Base-by-base conservation (phyloP, 1,140 invertebrate species). In the Maconellicoccus hirsutus region DNA sequence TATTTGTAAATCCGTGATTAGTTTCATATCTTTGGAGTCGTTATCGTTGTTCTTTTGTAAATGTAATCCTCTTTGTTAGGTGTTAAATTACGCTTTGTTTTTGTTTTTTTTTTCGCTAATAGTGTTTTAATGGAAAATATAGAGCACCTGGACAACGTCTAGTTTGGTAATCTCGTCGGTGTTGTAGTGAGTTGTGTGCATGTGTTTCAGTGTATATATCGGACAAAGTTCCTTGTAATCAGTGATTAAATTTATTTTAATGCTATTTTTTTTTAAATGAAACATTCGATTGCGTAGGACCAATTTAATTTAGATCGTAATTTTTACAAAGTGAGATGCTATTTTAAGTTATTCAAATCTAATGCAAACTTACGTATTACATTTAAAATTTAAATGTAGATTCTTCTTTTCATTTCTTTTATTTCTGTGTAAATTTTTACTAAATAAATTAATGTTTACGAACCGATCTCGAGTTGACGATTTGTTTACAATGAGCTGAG, bases 271-370 rank as follows among this genome's bases (percentile, higher is more conserved):
- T 66, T 23, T 66, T 66, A 33, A 12, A 12, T 33, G 12, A 52
- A 52, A 52, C 42, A 52, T 52, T 52, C 61, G 61, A 66, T 26
- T 66, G 16, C 22, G 21, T 66, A 66, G 61, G 61, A 66, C 61
- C 61, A 66, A 66, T 26, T 61, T 61, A 61, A 61, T 61, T 52
- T 66, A 66, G 21, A 66, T 23, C 14, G 19, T 66, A 26, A 66
- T 66, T 66, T 66, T 66, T 66, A 66, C 61, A 52, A 52, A 66
- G 61, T 66, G 61, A 66, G 61, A 66, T 23, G 61, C n/a, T 52
- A 66, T 66, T 66, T 23, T 66, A 66, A 66, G 61, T 4, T 66
- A 6, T 16, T 23, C 1, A 25, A 66, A 66, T 25, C 4, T 4
- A 66, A 66, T 66, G 61, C 10, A 26, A 26, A 66, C 61, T 66